A percentile compares a stretch with the other conserved stretches of the same genome.
These are phyloP conservation scores for Hypomecis punctinalis DNA, from an alignment of 2,888 invertebrate genomes.

Conservation along the genomic window DNA sequence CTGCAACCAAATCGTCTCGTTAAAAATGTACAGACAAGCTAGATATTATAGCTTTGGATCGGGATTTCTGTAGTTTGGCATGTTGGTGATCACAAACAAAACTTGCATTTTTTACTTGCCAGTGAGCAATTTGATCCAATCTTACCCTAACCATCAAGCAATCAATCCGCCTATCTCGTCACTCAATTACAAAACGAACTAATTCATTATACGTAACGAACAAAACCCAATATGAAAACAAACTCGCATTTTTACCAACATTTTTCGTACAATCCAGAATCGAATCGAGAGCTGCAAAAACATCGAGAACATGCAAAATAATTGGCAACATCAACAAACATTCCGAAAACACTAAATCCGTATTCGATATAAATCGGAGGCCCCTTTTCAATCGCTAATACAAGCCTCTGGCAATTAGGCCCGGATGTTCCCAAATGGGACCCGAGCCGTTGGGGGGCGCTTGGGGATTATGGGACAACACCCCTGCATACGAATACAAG, in stretches of 20 bases:
- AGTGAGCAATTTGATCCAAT: too few species aligned
- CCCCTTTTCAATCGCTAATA: slow-evolving; percentile 55
- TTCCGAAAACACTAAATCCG: slow-evolving; percentile 48
- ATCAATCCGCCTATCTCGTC: too few species aligned
- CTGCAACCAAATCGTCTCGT: too few species aligned
- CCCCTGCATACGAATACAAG: slow-evolving; percentile 7
- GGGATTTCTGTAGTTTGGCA: too few species aligned
- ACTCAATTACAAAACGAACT: too few species aligned
- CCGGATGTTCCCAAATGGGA: slow-evolving; percentile 58
- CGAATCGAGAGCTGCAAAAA: background rate
- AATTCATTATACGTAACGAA: too few species aligned
- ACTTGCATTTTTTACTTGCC: too few species aligned
- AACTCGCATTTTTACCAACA: background rate
- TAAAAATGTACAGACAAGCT: too few species aligned
- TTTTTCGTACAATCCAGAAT: slow-evolving; percentile 3
- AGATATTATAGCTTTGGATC: too few species aligned
- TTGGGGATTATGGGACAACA: slow-evolving; percentile 33
- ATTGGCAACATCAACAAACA: slow-evolving; percentile 40
- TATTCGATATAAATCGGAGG: slow-evolving; percentile 51
- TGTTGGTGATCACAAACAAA: too few species aligned
- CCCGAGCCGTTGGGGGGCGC: slow-evolving; percentile 48
- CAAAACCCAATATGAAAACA: background rate
- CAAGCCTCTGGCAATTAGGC: slow-evolving; percentile 56
- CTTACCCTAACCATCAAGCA: too few species aligned
- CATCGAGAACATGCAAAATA: slow-evolving; percentile 33